Base-by-base conservation (phyloP, 2,113 vertebrate genomes). In the Oreochromis tanganicae region DNA sequence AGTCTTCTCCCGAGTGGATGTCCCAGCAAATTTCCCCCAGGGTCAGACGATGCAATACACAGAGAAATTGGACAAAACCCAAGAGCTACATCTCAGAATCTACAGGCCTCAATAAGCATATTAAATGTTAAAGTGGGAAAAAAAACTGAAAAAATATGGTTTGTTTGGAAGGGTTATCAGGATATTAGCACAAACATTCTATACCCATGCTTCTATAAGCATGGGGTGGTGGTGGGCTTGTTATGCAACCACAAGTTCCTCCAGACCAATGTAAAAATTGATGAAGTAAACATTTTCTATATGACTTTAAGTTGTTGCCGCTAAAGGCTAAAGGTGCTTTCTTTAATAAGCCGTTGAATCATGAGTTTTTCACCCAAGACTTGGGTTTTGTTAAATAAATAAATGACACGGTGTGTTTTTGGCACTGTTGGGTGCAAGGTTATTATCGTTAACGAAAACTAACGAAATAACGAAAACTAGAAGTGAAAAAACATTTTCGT, bases 371-470 rank as follows among this genome's bases (percentile, higher is more conserved):
- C 17, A 66, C 32, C 9, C 32, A 36, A 17, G 11, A 66, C 29
- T 63, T 11, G 34, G 16, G 59, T 61, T 61, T 61, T 34, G 57
- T 61, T 34, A 63, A 63, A 66, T n/a, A 38, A 66, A 66, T 38
- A 5, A 38, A 38, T 38, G 34, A n/a, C 34, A 66, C 6, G 4
- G 19, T 13, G 34, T 66, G 61, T 66, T 38, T 38, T 66, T 0
- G 11, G 34, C 2, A 38, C 19, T 38, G 34, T 66, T 66, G 3
- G 6, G 34, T 38, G 61, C n/a, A n/a, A n/a, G n/a, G n/a, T n/a
- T n/a, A n/a, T n/a, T n/a, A n/a, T n/a, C n/a, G n/a, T n/a, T n/a
- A n/a, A n/a, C n/a, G n/a, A n/a, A n/a, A n/a, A n/a, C n/a, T n/a
- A n/a, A n/a, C n/a, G n/a, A n/a, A n/a, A n/a, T n/a, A n/a, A n/a